Evolutionary conservation across 2,113 vertebrate genomes (phyloP).

Genomic region (Podarcis muralis): DNA sequence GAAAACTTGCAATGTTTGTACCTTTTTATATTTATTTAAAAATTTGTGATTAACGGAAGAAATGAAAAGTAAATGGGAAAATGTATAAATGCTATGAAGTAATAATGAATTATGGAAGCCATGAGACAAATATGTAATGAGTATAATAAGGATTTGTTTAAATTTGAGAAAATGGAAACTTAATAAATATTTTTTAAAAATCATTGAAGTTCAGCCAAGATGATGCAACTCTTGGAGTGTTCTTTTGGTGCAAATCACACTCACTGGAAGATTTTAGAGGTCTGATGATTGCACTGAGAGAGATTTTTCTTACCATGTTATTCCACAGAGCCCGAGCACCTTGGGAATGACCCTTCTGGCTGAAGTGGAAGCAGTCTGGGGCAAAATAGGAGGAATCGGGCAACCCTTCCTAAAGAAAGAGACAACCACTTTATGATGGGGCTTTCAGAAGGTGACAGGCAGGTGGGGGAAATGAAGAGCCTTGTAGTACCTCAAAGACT

Average conservation of each 20-base stretch:
- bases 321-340: slow-evolving; percentile 76
- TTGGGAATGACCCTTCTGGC: slow-evolving; percentile 68
- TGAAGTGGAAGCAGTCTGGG: slow-evolving; percentile 83
- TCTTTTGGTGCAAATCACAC: not conserved
- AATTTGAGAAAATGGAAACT: no score
- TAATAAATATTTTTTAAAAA: no score
- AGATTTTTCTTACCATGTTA: slow-evolving; percentile 72
- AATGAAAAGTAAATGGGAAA: no score
- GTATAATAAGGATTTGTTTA: no score
- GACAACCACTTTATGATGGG: not conserved
- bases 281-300: not conserved
- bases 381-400: slow-evolving; percentile 77
- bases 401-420: slow-evolving; percentile 66
- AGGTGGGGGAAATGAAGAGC: not conserved
- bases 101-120: no score
- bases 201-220: not conserved
- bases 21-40: no score
- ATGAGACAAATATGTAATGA: no score
- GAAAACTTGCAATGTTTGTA: no score
- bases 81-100: no score
- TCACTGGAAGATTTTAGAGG: not conserved
- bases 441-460: not conserved
- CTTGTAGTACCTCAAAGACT: not conserved
- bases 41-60: no score
- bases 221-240: not conserved